Evolutionary conservation across 2,113 vertebrate genomes (phyloP).

Genomic region (Patagioenas fasciata): DNA sequence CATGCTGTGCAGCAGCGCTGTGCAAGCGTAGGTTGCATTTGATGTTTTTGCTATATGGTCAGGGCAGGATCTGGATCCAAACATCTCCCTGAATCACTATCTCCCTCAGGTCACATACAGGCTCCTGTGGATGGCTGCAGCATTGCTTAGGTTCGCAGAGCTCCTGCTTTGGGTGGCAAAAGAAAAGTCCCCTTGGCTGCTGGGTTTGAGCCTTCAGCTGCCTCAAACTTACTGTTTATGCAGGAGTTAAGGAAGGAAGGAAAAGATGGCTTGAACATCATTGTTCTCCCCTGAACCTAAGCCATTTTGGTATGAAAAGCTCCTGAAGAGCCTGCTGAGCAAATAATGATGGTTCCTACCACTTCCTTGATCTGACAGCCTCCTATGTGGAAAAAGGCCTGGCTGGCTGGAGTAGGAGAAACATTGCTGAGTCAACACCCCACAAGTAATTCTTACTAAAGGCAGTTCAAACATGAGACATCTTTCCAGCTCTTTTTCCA

Average conservation of each 20-base stretch:
- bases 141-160: rapidly evolving
- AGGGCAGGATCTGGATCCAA: background rate
- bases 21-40: rapidly evolving
- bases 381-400: background rate
- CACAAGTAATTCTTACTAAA: background rate
- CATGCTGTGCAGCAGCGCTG: background rate
- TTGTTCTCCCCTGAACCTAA: background rate
- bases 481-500: background rate
- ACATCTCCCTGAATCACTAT: background rate
- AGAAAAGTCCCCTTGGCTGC: background rate
- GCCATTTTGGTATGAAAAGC: background rate
- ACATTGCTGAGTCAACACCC: background rate
- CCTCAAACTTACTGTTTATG: background rate
- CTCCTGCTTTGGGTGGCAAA: background rate
- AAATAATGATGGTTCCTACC: background rate
- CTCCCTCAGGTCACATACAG: background rate
- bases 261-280: background rate
- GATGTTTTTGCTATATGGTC: background rate
- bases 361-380: background rate
- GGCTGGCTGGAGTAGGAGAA: background rate
- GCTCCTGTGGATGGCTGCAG: background rate
- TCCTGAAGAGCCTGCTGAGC: background rate
- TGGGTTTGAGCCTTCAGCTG: background rate
- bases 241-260: background rate
- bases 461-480: background rate